Conservation (phyloP, 2,888 invertebrate genomes). For the Mythimna albipuncta region DNA sequence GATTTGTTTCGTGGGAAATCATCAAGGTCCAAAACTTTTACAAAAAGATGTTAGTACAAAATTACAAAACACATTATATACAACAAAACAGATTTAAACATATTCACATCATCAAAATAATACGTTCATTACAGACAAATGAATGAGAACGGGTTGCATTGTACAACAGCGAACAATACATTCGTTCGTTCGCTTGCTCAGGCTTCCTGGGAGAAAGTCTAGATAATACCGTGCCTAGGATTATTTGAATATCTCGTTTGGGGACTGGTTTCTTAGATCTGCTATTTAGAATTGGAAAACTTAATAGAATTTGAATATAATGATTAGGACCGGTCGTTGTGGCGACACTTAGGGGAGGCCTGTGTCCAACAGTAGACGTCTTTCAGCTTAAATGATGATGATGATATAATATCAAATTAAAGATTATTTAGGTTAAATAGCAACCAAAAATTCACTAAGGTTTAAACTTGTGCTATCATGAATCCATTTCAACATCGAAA, state of each 20-base stretch:
- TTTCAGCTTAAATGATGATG: too few species aligned
- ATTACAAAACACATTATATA: slow-evolving; percentile 27
- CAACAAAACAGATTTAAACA: slow-evolving; percentile 14
- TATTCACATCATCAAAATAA: slow-evolving; percentile 32
- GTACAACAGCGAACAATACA: slow-evolving; percentile 53
- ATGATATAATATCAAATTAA: too few species aligned
- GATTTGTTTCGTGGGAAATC: too few species aligned
- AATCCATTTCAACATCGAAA: too few species aligned
- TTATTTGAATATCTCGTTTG: slow-evolving; percentile 32
- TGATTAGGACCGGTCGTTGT: background rate
- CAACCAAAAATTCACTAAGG: too few species aligned
- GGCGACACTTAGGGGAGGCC: too few species aligned
- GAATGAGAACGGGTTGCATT: slow-evolving; percentile 46
- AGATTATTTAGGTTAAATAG: too few species aligned
- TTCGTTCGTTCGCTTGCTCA: slow-evolving; percentile 24
- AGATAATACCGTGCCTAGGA: slow-evolving; percentile 3
- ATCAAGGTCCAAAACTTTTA: too few species aligned
- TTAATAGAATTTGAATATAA: background rate
- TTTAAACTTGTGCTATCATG: too few species aligned
- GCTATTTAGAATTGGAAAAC: slow-evolving; percentile 7
- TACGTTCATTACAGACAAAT: slow-evolving; percentile 17
- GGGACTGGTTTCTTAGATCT: slow-evolving; percentile 4
- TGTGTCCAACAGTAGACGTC: too few species aligned
- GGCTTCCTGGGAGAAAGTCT: slow-evolving; percentile 53
- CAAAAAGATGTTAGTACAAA: background rate